Evolutionary conservation across 2,113 vertebrate species (phyloP), one percentile per base, ranked within the genome.

Genomic region (Lampris incognitus): DNA sequence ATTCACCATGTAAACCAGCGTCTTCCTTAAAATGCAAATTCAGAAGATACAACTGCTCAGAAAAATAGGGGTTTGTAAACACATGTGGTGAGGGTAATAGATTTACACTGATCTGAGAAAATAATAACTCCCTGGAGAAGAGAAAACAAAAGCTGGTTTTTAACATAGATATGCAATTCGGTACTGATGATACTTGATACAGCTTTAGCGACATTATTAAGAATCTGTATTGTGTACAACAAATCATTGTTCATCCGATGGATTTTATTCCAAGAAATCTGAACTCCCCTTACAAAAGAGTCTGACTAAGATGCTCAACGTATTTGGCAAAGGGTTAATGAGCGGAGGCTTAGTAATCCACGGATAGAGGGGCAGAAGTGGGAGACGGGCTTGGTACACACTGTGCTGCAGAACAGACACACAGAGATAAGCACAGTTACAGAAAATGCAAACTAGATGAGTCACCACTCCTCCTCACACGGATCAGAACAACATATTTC

Each of bases 391-490:
- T 24, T 78, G 82, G 82, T 77, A 88, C 54, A 71, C 77, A 86
- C 78, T 83, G 73, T 81, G 84, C 81, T 83, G 79, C 75, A 76
- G 72, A 85, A 86, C 52, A 76, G 66, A 87, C 83, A 86, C 86
- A 83, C 83, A 76, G 88, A 88, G 87, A 89, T 83, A 85, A 90
- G 86, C 82, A 37, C 76, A 76, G 84, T 88, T 83, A 85, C 68
- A 85, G 90, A 88, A 87, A 85, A 91, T 83, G 91, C 87, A 82
- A 92, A 90, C 81, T 24, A 85, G 87, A 87, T 90, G 91, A 94
- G 82, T 92, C 89, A 92, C 89, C 82, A 78, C 77, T 85, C 80
- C 80, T 86, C 84, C 78, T 81, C 78, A 54, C 83, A 80, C 64
- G 71, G 76, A 84, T 81, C 78, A 67, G 79, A 77, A 87, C 78